A percentile compares a stretch with the other conserved stretches of the same genome.
Evolutionary conservation across 2,888 invertebrate genomes (phyloP).

Genomic region (Epirrita christyi): DNA sequence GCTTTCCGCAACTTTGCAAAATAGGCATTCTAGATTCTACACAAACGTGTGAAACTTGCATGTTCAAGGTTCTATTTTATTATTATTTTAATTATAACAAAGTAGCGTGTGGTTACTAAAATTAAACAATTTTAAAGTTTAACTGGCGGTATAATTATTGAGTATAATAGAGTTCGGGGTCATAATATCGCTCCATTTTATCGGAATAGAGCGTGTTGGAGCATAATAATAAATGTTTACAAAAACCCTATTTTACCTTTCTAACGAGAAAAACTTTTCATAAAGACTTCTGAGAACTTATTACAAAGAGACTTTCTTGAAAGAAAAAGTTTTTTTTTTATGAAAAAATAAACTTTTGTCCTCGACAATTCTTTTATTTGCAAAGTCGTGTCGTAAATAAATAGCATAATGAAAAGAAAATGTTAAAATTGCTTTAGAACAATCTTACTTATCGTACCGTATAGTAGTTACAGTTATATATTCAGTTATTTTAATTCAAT

Average conservation of each 20-base stretch:
- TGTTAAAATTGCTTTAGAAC: too few species aligned
- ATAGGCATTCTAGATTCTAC: not conserved
- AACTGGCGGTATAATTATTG: conserved; percentile 12
- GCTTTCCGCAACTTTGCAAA: not conserved
- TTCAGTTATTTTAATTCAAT: too few species aligned
- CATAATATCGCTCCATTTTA: conserved; percentile 34
- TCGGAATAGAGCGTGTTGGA: conserved; percentile 41
- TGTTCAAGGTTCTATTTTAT: not conserved
- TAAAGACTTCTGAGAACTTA: conserved; percentile 27
- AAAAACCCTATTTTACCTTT: conserved; percentile 32
- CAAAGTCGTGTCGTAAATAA: not conserved
- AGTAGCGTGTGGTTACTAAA: not conserved
- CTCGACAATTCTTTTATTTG: not conserved
- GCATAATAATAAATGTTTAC: conserved; percentile 39
- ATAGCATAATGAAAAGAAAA: too few species aligned
- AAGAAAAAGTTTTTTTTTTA: conserved; percentile 3
- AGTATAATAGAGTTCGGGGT: conserved; percentile 3
- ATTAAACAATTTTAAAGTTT: conserved; percentile 15
- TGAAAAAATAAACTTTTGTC: conserved; percentile 2
- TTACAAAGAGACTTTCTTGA: conserved; percentile 24
- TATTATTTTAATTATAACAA: conserved; percentile 8
- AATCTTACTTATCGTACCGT: too few species aligned
- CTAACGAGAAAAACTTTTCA: conserved; percentile 37
- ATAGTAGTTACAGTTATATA: too few species aligned
- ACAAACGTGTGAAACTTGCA: conserved; percentile 4